Conservation (phyloP, 2,888 invertebrate genomes). For the Parnassius mnemosyne region DNA sequence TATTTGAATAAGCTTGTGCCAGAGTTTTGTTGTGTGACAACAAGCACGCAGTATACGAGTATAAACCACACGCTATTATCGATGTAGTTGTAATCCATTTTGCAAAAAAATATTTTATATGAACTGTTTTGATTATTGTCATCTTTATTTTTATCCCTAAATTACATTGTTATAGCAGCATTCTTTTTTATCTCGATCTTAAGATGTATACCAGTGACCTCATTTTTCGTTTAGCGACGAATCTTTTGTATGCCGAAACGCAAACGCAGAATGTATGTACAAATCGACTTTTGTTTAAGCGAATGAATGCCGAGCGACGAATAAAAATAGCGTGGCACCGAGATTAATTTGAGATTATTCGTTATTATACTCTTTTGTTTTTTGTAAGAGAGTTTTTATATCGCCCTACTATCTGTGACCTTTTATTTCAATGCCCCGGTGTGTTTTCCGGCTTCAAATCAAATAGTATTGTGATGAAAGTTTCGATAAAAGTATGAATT, state of each 20-base stretch:
- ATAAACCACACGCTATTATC: neutral
- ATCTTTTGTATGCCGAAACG: constrained; percentile 21
- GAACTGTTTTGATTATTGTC: constrained; percentile 1
- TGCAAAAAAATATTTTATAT: neutral
- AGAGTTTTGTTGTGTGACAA: too few relatives aligned
- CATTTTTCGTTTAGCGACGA: constrained; percentile 22
- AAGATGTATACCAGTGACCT: constrained; percentile 13
- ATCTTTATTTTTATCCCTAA: constrained; percentile 8
- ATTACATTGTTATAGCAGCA: constrained; percentile 16
- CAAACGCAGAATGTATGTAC: constrained; percentile 17
- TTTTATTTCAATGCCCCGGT: constrained; percentile 17
- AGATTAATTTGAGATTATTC: constrained; percentile 27
- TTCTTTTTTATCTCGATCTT: constrained; percentile 9
- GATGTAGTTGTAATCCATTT: neutral
- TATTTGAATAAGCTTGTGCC: too few relatives aligned
- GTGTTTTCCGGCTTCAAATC: constrained; percentile 24
- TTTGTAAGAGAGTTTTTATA: constrained; percentile 22
- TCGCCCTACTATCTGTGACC: constrained; percentile 27
- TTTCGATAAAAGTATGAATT: constrained; percentile 24
- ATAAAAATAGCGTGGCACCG: constrained; percentile 21
- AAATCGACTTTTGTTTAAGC: constrained; percentile 24
- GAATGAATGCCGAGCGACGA: constrained; percentile 21
- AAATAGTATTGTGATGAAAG: constrained; percentile 25
- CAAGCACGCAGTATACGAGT: neutral
- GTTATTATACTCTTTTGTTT: constrained; percentile 27